Percentiles rank a stretch among this genome's conserved stretches.
phyloP scores from a whole-genome alignment of 92 coral and sea anemone genomes.

The Porites divaricata region DNA sequence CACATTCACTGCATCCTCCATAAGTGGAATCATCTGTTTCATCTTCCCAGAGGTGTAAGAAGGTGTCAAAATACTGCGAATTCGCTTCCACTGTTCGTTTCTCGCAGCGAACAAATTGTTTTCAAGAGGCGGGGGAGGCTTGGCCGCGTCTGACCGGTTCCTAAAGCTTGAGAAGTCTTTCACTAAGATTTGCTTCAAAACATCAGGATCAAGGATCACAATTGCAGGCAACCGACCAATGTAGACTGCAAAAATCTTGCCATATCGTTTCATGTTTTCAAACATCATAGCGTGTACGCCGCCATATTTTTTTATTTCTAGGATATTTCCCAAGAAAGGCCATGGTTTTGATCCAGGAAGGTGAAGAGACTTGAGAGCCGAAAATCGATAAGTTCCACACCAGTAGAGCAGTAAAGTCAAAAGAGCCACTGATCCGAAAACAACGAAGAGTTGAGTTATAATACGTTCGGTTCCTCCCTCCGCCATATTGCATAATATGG shows the following conservation, averaged over 20 bases:
- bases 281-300: constrained; percentile 62
- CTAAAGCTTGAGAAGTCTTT: constrained; percentile 75
- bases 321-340: constrained; percentile 71
- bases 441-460: neutral
- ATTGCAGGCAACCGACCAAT: constrained; percentile 56
- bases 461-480: neutral
- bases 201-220: constrained; percentile 76
- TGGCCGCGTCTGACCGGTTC: constrained; percentile 46
- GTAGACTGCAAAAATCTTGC: constrained; percentile 68
- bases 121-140: constrained; percentile 18
- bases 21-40: constrained; percentile 67
- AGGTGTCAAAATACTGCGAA: constrained; percentile 71
- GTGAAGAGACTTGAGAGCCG: constrained; percentile 47
- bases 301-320: constrained; percentile 62
- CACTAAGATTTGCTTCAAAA: constrained; percentile 71
- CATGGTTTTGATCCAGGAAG: constrained; percentile 76
- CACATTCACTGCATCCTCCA: constrained; percentile 59
- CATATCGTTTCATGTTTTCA: constrained; percentile 72
- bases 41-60: constrained; percentile 65
- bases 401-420: constrained; percentile 45
- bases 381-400: constrained; percentile 53
- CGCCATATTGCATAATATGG: constrained; percentile 14
- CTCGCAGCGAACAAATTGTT: constrained; percentile 39
- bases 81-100: constrained; percentile 75
- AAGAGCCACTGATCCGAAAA: constrained; percentile 11